These are phyloP conservation scores for Polydrusus cervinus DNA, from an alignment of 2,888 invertebrate genomes.

Conservation along the genomic window DNA sequence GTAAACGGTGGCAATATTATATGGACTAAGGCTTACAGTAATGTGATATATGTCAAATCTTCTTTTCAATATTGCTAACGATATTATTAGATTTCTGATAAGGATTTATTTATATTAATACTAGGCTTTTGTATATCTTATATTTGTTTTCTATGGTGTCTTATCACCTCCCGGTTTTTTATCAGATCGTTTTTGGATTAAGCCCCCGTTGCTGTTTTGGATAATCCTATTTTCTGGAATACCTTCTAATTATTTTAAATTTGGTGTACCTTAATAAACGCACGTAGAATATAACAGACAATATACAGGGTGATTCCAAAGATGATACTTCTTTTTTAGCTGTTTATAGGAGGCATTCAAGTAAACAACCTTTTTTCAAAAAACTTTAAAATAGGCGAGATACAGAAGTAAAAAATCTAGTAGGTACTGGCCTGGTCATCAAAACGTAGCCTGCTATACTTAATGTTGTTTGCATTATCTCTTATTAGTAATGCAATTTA, in stretches of 20 bases:
- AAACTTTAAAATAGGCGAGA: too few species aligned
- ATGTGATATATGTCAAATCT: slow-evolving; percentile 63
- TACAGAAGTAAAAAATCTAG: too few species aligned
- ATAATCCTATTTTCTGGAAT: slow-evolving; percentile 19
- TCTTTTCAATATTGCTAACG: slow-evolving; percentile 59
- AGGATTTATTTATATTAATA: slow-evolving; percentile 63
- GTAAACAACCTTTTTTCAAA: too few species aligned
- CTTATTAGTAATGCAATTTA: too few species aligned
- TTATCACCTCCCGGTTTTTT: slow-evolving; percentile 42
- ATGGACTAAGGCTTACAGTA: slow-evolving; percentile 63
- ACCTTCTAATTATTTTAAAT: neutral
- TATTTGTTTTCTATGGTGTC: slow-evolving; percentile 54
- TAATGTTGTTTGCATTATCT: too few species aligned
- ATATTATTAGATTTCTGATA: slow-evolving; percentile 63
- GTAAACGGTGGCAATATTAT: slow-evolving; percentile 66
- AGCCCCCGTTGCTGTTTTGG: slow-evolving; percentile 11
- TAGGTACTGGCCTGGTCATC: too few species aligned
- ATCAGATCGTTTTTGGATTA: slow-evolving; percentile 47
- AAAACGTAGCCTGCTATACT: too few species aligned
- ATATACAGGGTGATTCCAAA: too few species aligned
- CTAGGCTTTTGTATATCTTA: slow-evolving; percentile 55
- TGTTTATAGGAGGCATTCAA: too few species aligned
- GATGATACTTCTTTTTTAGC: too few species aligned
- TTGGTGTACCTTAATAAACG: slow-evolving; percentile 12
- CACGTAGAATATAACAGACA: neutral